These are phyloP conservation scores for Drosophila picticornis DNA, from an alignment of 2,888 invertebrate species.

Conservation along the genomic window DNA sequence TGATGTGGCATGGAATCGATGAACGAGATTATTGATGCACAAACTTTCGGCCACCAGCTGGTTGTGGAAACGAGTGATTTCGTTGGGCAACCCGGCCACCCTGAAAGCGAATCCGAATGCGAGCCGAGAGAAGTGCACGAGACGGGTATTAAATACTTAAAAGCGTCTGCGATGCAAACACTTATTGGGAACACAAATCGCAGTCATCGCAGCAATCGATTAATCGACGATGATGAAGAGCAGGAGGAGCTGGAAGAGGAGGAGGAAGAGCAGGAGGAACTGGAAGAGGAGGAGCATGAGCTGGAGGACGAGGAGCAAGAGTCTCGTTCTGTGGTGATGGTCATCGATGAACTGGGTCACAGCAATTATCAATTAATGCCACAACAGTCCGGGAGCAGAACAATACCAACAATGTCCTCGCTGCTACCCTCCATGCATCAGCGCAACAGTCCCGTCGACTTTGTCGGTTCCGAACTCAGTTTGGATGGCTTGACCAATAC, in stretches of 20 bases:
- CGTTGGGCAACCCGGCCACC: conserved; percentile 25
- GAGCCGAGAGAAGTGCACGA: conserved; percentile 19
- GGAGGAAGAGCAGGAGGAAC: conserved; percentile 13
- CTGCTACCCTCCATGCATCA: conserved; percentile 52
- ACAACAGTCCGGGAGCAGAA: conserved; percentile 52
- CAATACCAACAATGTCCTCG: conserved; percentile 48
- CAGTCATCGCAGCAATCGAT: conserved; percentile 2
- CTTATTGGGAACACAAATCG: conserved; percentile 32
- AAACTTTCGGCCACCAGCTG: conserved; percentile 86
- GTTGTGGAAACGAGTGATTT: conserved; percentile 83
- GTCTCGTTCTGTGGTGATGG: conserved; percentile 82
- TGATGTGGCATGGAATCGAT: conserved; percentile 86
- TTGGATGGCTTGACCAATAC: conserved; percentile 74
- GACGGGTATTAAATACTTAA: conserved; percentile 17
- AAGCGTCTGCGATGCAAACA: conserved; percentile 30
- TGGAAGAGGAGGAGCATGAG: conserved; percentile 11
- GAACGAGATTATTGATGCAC: conserved; percentile 88
- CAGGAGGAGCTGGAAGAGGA: conserved; percentile 1
- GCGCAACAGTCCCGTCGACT: conserved; percentile 74
- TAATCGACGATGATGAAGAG: neutral
- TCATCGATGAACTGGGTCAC: conserved; percentile 79
- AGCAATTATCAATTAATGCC: conserved; percentile 63
- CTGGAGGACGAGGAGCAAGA: conserved; percentile 57
- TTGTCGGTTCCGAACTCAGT: conserved; percentile 75
- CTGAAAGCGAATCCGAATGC: conserved; percentile 37